Evolutionary conservation across 2,113 vertebrate species (phyloP), one percentile per base, ranked within the genome.

Genomic region (Misgurnus anguillicaudatus): DNA sequence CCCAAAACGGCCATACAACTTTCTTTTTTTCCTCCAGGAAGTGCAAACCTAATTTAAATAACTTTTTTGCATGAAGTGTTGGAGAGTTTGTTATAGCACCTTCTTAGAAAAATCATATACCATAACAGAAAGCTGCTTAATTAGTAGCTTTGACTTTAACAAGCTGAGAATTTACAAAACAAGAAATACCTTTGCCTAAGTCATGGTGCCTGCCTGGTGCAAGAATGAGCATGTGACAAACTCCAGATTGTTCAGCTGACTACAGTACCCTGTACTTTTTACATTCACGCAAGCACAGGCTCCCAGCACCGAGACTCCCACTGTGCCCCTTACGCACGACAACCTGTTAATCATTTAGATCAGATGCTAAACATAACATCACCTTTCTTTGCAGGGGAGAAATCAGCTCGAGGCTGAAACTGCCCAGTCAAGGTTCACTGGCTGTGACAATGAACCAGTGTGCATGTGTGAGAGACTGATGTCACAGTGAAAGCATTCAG

Each of bases 151-250:
- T 57, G 66, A 71, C 69, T 13, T 80, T 60, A 72, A 82, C 64
- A 80, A 64, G 80, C 83, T 80, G 85, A 89, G 83, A 81, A 78
- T 64, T 41, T 51, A 83, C 79, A 85, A 80, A 58, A 69, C 63
- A 66, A n/a, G 36, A 67, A 69, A 72, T 47, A 21, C 48, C 67
- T 67, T 53, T 77, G 83, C 76, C 84, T 87, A 84, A 83, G 82
- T 85, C 85, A 86, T 85, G 85, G 88, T 84, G 85, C 85, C 85
- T 83, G 84, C 85, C 85, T 84, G 83, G 87, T 51, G 83, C 84
- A 90, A 86, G 89, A 92, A 91, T 91, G 90, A 85, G 89, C 89
- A 90, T 90, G 90, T 91, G 90, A 93, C 89, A 64, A 80, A 87
- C 87, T 91, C 86, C 87, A 90, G 87, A 89, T 84, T 77, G 78